A percentile compares a stretch with the other conserved stretches of the same genome.
phyloP scores from a whole-genome alignment of 2,797 vertebrate species.

The Phyllotis vaccarum region DNA sequence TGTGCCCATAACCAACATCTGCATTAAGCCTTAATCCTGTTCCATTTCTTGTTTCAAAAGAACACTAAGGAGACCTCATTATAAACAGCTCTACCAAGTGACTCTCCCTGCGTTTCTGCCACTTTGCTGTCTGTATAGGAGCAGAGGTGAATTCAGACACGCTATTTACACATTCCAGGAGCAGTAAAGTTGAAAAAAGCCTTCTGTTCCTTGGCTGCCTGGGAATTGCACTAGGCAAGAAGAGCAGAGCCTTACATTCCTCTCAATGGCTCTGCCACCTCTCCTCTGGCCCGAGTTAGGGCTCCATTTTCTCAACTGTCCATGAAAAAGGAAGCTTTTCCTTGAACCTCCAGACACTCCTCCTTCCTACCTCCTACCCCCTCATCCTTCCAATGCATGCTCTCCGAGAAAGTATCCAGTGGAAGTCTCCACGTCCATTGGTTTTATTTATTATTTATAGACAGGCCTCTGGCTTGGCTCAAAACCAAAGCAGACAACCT shows the following conservation, averaged over 20 bases:
- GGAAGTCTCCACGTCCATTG: background rate
- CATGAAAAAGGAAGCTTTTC: background rate
- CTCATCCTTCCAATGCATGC: background rate
- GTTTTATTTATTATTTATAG: background rate
- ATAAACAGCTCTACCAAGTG: background rate
- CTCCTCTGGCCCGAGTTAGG: background rate
- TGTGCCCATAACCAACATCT: background rate
- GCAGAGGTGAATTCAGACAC: background rate
- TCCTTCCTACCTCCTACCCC: background rate
- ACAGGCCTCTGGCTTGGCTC: background rate
- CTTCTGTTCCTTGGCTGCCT: background rate
- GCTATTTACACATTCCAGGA: background rate
- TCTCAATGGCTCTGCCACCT: background rate
- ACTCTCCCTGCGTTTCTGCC: background rate
- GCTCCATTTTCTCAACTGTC: background rate
- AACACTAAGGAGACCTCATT: constrained; percentile 7
- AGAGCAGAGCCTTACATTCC: background rate
- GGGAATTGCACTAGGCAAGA: background rate
- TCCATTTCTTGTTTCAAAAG: constrained; percentile 8
- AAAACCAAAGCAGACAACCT: background rate
- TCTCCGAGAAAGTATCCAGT: background rate
- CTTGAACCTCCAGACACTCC: background rate
- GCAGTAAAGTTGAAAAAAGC: background rate
- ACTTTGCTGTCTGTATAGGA: background rate
- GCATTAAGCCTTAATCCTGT: background rate